phyloP scores from a whole-genome alignment of 2,113 vertebrate genomes.

The Pyrgilauda ruficollis region DNA sequence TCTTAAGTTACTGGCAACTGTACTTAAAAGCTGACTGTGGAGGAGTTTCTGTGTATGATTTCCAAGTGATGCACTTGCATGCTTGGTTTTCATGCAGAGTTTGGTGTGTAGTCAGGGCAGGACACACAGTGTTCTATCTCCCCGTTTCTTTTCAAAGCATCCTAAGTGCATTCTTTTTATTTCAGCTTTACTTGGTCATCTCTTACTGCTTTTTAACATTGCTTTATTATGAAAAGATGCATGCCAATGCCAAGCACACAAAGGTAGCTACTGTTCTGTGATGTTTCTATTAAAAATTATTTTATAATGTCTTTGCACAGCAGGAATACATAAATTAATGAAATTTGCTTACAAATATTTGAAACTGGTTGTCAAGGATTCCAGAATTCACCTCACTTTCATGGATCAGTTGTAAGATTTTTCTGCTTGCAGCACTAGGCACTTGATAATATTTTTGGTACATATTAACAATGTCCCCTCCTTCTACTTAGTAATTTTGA shows the following conservation, averaged over 20 bases:
- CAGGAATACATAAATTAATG: background rate
- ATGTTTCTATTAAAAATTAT: background rate
- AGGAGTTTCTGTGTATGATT: background rate
- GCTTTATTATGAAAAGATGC: background rate
- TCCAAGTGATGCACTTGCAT: background rate
- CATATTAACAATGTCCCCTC: background rate
- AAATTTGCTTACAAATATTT: background rate
- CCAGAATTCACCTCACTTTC: background rate
- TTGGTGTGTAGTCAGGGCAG: background rate
- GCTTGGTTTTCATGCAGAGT: background rate
- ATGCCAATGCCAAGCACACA: fast-evolving
- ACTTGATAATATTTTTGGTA: background rate
- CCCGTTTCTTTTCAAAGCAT: background rate
- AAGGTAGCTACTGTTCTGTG: background rate
- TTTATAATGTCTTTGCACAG: background rate
- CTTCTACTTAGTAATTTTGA: background rate
- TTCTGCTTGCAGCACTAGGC: background rate
- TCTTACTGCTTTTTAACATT: background rate
- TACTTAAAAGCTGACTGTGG: background rate
- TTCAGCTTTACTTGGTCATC: background rate
- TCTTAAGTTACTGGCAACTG: background rate
- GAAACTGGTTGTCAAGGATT: background rate
- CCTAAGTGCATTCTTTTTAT: background rate
- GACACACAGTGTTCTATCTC: background rate
- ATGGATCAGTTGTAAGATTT: background rate